Base-by-base conservation (phyloP, 2,113 vertebrate genomes). In the Protobothrops mucrosquamatus region DNA sequence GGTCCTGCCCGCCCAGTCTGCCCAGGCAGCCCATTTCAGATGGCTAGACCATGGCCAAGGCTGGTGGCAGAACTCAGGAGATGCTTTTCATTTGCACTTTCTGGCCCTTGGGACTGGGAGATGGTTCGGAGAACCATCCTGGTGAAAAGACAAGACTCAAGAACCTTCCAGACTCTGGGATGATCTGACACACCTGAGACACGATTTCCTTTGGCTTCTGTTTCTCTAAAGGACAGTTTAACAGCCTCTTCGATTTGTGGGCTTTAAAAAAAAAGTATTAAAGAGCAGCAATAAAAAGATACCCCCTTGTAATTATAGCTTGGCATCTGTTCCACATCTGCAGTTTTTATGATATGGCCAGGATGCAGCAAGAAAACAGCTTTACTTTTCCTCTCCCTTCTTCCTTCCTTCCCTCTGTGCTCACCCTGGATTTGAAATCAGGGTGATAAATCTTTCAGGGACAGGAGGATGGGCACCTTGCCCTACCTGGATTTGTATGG, bases 231-330 rank as follows among this genome's bases (percentile, higher is more conserved):
- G 43, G n/a, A 93, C 74, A 88, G 14, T 92, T 93, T 89, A 95
- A 95, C 92, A 94, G 94, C 52, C 85, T 2, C 26, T 93, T 88
- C 94, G 94, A 95, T 95, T 91, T 96, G 94, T 94, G 90, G 95
- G 59, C 20, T 90, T 94, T 96, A 96, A 95, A 95, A 92, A 34
- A 92, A 34, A 46, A 51, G 91, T 90, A 94, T 91, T 94, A 96
- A 95, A 95, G 86, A 4, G 87, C 39, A 55, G 89, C 94, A 91
- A 95, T 96, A 96, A 96, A 97, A 94, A 93, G 94, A 85, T 29
- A 89, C 22, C 87, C 92, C 94, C 85, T 74, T 39, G 95, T 97
- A 96, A 95, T 93, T 81, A 81, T 39, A 39, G 69, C 34, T 81
- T 81, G 85, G 96, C 94, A 90, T 89, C 91, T 81, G 23, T 94